These are phyloP conservation scores for Momotus momota DNA, from an alignment of 2,797 vertebrate species.

Conservation along the genomic window DNA sequence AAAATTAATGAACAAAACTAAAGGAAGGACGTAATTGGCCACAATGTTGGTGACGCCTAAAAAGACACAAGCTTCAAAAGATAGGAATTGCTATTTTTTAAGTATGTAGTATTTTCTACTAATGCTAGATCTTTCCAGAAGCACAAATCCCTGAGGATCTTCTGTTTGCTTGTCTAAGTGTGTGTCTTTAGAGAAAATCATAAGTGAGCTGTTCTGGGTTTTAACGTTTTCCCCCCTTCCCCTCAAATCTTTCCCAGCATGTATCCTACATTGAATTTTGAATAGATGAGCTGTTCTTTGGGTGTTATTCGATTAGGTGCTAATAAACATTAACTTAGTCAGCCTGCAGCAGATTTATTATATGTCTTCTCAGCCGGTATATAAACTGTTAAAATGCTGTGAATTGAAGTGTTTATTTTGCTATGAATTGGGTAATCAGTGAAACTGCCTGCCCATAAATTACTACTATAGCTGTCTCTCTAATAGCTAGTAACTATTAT, in stretches of 20 bases:
- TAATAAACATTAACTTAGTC: neutral
- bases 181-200: neutral
- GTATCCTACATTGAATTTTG: neutral
- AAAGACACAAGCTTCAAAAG: neutral
- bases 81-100: neutral
- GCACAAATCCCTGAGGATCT: neutral
- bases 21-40: neutral
- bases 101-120: neutral
- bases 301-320: neutral
- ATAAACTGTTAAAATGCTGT: neutral
- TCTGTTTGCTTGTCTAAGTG: neutral
- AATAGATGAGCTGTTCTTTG: neutral
- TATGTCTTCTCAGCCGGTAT: neutral
- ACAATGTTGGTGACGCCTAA: neutral
- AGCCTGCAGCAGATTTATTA: neutral
- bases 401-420: neutral
- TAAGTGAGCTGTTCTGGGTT: neutral
- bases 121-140: neutral
- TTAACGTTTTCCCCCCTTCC: neutral
- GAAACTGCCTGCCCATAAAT: neutral
- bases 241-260: neutral
- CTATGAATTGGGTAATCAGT: neutral
- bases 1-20: neutral
- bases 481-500: neutral
- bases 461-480: neutral